Evolutionary conservation across 2,113 vertebrate genomes (phyloP).

Genomic region (Erpornis zantholeuca): DNA sequence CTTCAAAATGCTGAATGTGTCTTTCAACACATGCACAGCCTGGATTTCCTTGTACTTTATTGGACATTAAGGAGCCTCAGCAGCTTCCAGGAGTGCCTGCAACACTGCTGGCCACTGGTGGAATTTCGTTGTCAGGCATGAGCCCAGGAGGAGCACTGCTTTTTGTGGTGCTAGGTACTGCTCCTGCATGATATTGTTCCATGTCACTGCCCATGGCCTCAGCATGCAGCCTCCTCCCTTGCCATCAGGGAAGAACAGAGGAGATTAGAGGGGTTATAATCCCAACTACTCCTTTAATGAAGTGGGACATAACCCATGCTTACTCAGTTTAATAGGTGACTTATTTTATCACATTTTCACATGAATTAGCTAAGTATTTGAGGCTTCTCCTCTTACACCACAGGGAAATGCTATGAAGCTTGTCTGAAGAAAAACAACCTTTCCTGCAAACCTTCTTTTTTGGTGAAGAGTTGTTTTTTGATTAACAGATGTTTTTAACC

Average conservation of each 20-base stretch:
- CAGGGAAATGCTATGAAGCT: neutral
- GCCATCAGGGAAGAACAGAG: neutral
- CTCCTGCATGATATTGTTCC: neutral
- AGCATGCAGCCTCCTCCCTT: neutral
- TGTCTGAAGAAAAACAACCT: neutral
- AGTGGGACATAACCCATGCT: neutral
- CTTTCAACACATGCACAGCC: neutral
- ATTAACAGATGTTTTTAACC: neutral
- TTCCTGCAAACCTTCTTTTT: neutral
- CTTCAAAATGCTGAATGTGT: neutral
- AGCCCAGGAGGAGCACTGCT: neutral
- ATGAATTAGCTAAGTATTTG: neutral
- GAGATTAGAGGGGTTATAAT: neutral
- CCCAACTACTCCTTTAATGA: neutral
- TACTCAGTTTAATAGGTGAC: neutral
- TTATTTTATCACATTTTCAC: neutral
- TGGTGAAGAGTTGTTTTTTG: neutral
- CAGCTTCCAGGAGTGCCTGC: neutral
- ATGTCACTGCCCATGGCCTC: accelerated
- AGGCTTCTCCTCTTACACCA: neutral
- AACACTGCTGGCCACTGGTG: neutral
- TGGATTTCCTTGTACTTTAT: neutral
- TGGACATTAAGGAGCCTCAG: neutral
- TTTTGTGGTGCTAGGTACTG: neutral
- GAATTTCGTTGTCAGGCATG: neutral